Base-by-base conservation (phyloP, 2,888 invertebrate genomes). In the Drosophila helvetica region DNA sequence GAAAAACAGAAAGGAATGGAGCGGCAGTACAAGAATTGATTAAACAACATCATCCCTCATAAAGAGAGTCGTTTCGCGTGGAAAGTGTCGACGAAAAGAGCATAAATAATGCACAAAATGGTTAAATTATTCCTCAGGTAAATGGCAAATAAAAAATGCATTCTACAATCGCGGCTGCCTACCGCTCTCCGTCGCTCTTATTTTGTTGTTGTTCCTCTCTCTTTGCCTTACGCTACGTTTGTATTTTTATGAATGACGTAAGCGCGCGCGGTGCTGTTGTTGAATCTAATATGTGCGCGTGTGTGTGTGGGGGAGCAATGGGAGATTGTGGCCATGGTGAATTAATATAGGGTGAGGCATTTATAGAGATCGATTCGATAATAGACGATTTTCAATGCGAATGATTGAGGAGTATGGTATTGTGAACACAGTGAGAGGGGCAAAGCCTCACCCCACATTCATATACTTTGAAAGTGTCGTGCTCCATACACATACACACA, bases 241-340 rank as follows among this genome's bases (percentile, higher is more conserved):
- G 75, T 88, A 85, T 83, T 85, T 88, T 86, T 83, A 86, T 86
- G 83, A 86, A 86, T 86, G 85, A 86, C 85, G 85, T 86, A 86
- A 86, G 88, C 86, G 73, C 67, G 88, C 86, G 73, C 67, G 73
- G 77, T 70, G 55, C 65, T 55, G 50, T 75, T 61, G 67, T 80
- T 71, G 48, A 54, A 58, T 58, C 48, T 55, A 61, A 38, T 38
- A 15, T 38, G 38, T 38, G 38, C 15, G 38, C 7, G 38, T 15
- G 33, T 33, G 30, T 33, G 33, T 33, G 33, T 15, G 15, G 15
- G 12, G 15, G 12, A 33, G 33, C 33, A 12, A 12, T 33, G 33
- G 33, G 33, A 38, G 38, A 38, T 38, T 38, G 15, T 38, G 38
- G 6, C 6, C 38, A 38, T 38, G 15, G 15, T 38, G 33, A 38